Evolutionary conservation across 2,797 vertebrate genomes (phyloP).

Genomic region (Triplophysa bombifrons): DNA sequence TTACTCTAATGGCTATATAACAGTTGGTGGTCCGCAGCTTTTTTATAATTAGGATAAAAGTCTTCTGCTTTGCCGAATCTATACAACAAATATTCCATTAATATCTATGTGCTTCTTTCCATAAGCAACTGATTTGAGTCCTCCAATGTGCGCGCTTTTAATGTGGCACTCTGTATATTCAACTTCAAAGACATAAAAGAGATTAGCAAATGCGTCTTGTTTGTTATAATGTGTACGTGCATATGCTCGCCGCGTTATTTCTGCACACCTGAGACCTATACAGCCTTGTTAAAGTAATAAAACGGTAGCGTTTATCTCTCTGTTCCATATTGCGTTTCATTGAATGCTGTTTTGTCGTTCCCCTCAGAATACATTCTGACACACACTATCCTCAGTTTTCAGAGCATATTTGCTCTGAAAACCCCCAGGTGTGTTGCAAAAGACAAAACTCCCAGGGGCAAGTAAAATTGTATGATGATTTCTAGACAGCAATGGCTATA

Average conservation of each 20-base stretch:
- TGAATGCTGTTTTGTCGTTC: slow-evolving; percentile 29
- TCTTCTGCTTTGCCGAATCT: not conserved
- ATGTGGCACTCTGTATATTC: slow-evolving; percentile 21
- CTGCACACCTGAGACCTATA: slow-evolving; percentile 46
- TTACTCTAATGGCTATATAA: slow-evolving; percentile 42
- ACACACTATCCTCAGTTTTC: not conserved
- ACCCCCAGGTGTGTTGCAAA: slow-evolving; percentile 22
- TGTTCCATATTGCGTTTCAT: slow-evolving; percentile 37
- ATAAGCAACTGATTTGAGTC: slow-evolving; percentile 26
- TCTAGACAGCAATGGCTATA: slow-evolving; percentile 47
- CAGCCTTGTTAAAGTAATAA: slow-evolving; percentile 42
- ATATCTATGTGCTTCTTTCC: not conserved
- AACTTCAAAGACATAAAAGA: slow-evolving; percentile 50
- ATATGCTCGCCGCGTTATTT: slow-evolving; percentile 33
- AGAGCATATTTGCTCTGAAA: slow-evolving; percentile 1
- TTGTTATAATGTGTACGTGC: slow-evolving; percentile 33
- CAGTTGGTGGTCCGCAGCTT: slow-evolving; percentile 41
- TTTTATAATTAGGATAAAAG: slow-evolving; percentile 35
- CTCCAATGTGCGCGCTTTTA: slow-evolving; percentile 23
- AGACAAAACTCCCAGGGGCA: slow-evolving; percentile 15
- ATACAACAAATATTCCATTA: slow-evolving; percentile 13
- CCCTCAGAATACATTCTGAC: not conserved
- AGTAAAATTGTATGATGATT: slow-evolving; percentile 11
- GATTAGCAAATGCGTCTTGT: slow-evolving; percentile 27
- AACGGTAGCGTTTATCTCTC: slow-evolving; percentile 42